These are phyloP conservation scores for Aplidium turbinatum DNA, from an alignment of 23 tunicate species.

Conservation along the genomic window DNA sequence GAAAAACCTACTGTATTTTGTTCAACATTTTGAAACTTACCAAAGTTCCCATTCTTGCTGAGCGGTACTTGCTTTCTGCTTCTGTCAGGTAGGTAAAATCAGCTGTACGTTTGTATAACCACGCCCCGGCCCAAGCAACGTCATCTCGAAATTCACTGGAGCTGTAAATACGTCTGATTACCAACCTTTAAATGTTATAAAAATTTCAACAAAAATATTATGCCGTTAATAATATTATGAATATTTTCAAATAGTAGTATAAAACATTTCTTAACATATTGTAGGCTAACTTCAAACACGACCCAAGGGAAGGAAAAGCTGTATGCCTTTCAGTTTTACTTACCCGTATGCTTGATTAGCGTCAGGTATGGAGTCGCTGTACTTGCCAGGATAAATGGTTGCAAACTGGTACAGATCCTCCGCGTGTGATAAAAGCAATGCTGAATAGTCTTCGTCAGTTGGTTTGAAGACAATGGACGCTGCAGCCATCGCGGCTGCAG, in stretches of 20 bases:
- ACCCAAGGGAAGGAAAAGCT: no score
- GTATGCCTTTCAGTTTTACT: no score
- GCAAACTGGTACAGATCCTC: constrained; percentile 78
- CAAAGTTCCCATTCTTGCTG: constrained; percentile 38
- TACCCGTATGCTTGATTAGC: constrained; percentile 74
- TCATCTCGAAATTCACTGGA: constrained; percentile 73
- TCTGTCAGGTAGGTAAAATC: constrained; percentile 32
- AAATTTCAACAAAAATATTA: no score
- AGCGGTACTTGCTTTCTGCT: constrained; percentile 40
- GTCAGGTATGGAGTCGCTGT: constrained; percentile 54
- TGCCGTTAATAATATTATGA: no score
- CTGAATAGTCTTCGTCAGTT: constrained; percentile 51
- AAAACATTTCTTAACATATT: no score
- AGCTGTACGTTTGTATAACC: constrained; percentile 82
- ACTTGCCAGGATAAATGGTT: constrained; percentile 35
- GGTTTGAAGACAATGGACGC: constrained; percentile 78
- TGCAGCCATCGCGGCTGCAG: constrained; percentile 89
- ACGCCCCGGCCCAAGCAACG: constrained; percentile 89
- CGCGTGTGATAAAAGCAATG: constrained; percentile 41
- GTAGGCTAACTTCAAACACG: no score
- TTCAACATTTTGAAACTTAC: constrained; percentile 34
- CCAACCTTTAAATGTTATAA: no score
- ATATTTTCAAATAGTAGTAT: no score
- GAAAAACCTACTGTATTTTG: no score
- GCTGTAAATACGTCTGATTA: no score